Conservation (phyloP, 2,888 invertebrate species). For the Zaprionus lineosus region DNA sequence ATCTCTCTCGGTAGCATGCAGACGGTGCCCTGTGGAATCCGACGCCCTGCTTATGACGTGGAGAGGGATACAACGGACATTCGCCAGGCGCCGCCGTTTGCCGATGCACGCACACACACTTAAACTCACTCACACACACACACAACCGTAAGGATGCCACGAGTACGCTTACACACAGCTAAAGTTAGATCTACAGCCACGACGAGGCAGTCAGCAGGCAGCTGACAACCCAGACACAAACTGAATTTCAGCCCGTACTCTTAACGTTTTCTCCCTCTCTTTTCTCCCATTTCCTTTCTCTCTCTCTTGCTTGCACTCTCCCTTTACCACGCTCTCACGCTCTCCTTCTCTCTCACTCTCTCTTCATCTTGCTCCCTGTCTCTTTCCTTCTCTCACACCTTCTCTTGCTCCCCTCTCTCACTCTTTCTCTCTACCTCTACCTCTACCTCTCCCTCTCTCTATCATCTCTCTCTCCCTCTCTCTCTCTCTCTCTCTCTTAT, state of each 20-base stretch:
- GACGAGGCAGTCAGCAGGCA: conserved; percentile 20
- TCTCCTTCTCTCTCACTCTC: conserved; percentile 1
- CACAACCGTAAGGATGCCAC: background rate
- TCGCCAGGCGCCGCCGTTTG: conserved; percentile 44
- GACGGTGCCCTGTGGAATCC: conserved; percentile 53
- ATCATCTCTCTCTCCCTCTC: background rate
- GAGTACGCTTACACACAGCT: background rate
- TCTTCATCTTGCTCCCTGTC: background rate
- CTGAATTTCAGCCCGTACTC: conserved; percentile 1
- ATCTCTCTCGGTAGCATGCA: conserved; percentile 29
- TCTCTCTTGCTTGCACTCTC: no score
- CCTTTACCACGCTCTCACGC: background rate
- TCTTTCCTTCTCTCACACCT: background rate
- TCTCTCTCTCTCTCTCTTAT: background rate
- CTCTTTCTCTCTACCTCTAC: background rate
- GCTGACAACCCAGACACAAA: conserved; percentile 46
- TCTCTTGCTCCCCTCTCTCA: conserved; percentile 1
- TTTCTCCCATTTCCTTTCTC: no score
- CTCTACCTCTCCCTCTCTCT: conserved; percentile 5
- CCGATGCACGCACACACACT: conserved; percentile 8
- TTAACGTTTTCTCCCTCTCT: no score
- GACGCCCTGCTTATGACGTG: conserved; percentile 39
- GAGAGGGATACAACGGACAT: conserved; percentile 26
- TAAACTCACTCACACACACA: conserved; percentile 1
- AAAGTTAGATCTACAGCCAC: background rate